phyloP scores from a whole-genome alignment of 2,797 vertebrate genomes.

The Avahi laniger region DNA sequence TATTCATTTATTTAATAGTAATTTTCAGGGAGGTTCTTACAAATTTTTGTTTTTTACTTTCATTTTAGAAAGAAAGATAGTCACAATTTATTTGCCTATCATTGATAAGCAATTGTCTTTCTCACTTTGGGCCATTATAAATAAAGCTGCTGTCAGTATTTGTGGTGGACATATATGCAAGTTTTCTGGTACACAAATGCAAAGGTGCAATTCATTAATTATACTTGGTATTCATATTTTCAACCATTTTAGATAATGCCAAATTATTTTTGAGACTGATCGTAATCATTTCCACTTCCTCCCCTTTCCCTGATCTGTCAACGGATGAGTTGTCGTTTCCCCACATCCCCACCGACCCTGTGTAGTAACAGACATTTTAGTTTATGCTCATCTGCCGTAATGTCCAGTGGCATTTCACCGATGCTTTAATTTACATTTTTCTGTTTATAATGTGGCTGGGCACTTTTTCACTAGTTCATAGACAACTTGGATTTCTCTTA shows the following conservation, averaged over 20 bases:
- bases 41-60: not conserved
- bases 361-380: not conserved
- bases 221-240: not conserved
- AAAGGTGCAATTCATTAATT: not conserved
- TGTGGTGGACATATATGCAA: not conserved
- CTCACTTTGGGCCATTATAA: not conserved
- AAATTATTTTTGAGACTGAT: not conserved
- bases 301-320: not conserved
- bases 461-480: not conserved
- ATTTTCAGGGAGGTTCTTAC: not conserved
- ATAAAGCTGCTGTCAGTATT: not conserved
- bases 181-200: not conserved
- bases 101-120: not conserved
- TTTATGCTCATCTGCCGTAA: not conserved
- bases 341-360: not conserved
- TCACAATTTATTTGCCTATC: not conserved
- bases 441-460: not conserved
- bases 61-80: not conserved
- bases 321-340: not conserved
- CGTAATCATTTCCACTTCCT: not conserved
- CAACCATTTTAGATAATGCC: not conserved
- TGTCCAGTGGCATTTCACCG: not conserved
- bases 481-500: not conserved
- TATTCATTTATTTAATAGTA: not conserved
- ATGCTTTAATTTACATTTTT: not conserved